Base-by-base conservation (phyloP, 2,888 invertebrate genomes). In the Nemotelus pantherinus region DNA sequence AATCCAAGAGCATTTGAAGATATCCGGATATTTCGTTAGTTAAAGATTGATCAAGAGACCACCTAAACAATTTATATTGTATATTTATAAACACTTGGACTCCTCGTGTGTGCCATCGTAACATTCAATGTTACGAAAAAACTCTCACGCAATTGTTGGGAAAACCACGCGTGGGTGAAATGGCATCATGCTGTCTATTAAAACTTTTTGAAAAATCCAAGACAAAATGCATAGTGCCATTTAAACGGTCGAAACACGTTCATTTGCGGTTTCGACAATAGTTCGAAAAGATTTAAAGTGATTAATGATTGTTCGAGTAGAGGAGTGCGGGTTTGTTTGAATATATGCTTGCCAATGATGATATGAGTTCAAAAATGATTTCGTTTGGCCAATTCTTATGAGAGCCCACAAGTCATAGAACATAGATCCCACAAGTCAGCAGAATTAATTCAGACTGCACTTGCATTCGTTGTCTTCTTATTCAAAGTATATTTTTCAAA, bases 171-270 rank as follows among this genome's bases (percentile, higher is more conserved):
- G 74, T 74, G 47, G 74, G 74, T 48, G 63, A 63, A 74, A 74
- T 74, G 74, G 74, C 74, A 60, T 74, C 74, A 74, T 63, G 63
- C 48, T 63, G 74, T 74, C 74, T 74, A 60, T 74, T 63, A 10
- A 6, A 60, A 41, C 63, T 44, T 48, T 57, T 50, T 39, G 39
- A 68, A 57, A n/a, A 57, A 47, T n/a, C 44, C n/a, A 45, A 60
- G 44, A 58, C 47, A 72, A 72, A 58, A 39, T 47, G 48, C 4
- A 44, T 57, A 72, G 47, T 45, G 39, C 47, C 5, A 47, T 72
- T 57, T 72, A 44, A 58, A 47, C 44, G 58, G 5, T 9, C 68
- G 7, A 47, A 39, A 43, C 72, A 72, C 72, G 72, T 72, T 60
- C 60, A 5, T 47, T 72, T 72, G 72, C 39, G 72, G 72, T 72